Evolutionary conservation across 2,113 vertebrate genomes (phyloP).

Genomic region (Oreochromis aureus): DNA sequence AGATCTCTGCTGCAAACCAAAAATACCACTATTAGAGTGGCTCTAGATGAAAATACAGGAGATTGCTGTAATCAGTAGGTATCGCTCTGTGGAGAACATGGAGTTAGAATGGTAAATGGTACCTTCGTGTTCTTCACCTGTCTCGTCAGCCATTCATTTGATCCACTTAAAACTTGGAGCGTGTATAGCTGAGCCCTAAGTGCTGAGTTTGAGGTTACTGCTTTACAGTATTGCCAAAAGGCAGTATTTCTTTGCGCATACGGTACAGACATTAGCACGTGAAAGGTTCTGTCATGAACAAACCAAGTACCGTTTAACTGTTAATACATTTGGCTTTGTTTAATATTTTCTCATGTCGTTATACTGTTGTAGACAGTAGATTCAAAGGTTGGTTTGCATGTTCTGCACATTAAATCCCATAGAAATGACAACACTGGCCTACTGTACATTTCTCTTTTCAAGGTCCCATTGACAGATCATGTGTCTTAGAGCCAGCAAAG

Average conservation of each 20-base stretch:
- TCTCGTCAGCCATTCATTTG: background rate
- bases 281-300: background rate
- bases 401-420: background rate
- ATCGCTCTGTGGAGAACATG: background rate
- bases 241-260: background rate
- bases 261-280: background rate
- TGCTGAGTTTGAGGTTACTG: background rate
- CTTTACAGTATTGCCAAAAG: background rate
- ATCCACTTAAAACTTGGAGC: background rate
- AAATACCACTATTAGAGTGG: background rate
- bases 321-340: background rate
- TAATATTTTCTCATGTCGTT: background rate
- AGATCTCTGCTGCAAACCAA: background rate
- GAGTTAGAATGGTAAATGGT: background rate
- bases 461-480: background rate
- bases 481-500: background rate
- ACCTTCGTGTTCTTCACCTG: background rate
- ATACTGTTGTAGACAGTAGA: background rate
- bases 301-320: background rate
- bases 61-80: background rate
- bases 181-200: background rate
- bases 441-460: background rate
- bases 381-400: background rate
- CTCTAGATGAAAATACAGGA: background rate
- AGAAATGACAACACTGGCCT: background rate